Percentiles rank a stretch among this genome's conserved stretches.
Evolutionary conservation across 2,113 vertebrate species (phyloP).

Genomic region (Natator depressus): DNA sequence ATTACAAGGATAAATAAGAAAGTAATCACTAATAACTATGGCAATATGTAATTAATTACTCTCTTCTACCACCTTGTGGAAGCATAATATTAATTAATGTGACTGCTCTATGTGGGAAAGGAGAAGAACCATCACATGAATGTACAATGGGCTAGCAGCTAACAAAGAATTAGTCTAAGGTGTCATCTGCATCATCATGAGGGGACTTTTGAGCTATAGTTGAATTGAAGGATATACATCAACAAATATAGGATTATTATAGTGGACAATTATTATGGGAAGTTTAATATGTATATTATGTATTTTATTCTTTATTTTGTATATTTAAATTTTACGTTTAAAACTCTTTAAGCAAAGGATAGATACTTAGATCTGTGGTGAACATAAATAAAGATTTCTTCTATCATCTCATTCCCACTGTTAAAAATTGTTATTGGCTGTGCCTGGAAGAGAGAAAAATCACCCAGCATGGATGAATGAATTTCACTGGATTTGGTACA

Average conservation of each 20-base stretch:
- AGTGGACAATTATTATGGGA: background rate
- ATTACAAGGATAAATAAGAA: background rate
- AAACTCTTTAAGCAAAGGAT: background rate
- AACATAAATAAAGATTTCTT: background rate
- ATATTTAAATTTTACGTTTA: background rate
- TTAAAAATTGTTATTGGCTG: background rate
- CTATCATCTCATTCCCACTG: background rate
- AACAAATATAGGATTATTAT: background rate
- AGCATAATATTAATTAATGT: conserved; percentile 26
- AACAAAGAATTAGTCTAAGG: background rate
- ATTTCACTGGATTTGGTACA: background rate
- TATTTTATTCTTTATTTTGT: background rate
- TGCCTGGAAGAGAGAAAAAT: background rate
- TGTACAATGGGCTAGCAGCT: background rate
- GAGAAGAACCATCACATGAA: background rate
- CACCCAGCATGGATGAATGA: background rate
- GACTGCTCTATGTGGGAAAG: background rate
- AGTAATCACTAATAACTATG: background rate
- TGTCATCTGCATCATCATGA: background rate
- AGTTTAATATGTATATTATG: background rate
- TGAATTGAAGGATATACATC: background rate
- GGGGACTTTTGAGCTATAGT: background rate
- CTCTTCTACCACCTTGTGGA: conserved; percentile 73
- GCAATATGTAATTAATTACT: conserved; percentile 57
- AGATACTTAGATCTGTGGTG: background rate